phyloP scores from a whole-genome alignment of 2,113 vertebrate species.

The Australoheros scitulus region DNA sequence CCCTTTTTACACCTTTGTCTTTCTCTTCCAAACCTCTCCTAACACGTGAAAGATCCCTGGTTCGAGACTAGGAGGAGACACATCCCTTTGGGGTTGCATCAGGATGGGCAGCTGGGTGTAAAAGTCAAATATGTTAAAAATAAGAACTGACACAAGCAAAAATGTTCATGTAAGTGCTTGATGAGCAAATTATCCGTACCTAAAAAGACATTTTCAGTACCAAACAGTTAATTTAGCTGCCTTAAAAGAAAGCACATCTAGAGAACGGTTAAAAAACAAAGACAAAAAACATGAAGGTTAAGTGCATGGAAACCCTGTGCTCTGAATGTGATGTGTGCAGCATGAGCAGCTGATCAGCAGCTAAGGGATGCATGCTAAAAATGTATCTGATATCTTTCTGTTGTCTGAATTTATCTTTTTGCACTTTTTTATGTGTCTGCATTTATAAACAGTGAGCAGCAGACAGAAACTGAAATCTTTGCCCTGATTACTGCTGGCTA shows the following conservation, averaged over 20 bases:
- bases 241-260: too few relatives aligned
- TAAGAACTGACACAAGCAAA: background rate
- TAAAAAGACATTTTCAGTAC: too few relatives aligned
- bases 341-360: background rate
- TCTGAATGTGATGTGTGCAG: background rate
- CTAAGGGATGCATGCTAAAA: background rate
- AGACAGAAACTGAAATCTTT: background rate
- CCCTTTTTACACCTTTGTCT: conserved; percentile 17
- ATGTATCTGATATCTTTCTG: background rate
- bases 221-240: too few relatives aligned
- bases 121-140: background rate
- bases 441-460: background rate
- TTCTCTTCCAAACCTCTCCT: background rate
- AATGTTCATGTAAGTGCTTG: too few relatives aligned
- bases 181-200: background rate
- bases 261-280: too few relatives aligned
- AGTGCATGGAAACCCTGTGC: too few relatives aligned
- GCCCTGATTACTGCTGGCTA: too few relatives aligned
- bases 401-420: background rate
- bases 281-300: too few relatives aligned
- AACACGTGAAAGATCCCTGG: background rate
- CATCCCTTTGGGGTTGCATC: background rate
- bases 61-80: background rate
- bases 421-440: background rate
- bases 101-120: too few relatives aligned